Percentiles rank a stretch among this genome's conserved stretches.
phyloP scores from a whole-genome alignment of 2,888 invertebrate species.

The Baccha elongata region DNA sequence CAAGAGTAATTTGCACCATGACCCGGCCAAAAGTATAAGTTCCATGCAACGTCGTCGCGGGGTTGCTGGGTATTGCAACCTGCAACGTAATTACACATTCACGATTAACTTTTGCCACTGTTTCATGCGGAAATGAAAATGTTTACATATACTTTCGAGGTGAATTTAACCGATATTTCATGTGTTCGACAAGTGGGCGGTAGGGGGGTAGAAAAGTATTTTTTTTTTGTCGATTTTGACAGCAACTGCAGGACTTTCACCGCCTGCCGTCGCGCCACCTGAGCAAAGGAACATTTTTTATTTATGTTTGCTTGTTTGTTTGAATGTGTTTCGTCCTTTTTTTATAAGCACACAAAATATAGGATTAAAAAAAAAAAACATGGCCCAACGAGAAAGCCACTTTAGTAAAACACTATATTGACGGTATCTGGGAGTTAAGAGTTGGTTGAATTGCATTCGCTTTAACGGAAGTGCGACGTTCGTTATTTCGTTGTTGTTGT shows the following conservation, averaged over 20 bases:
- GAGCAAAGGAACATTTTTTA: slow-evolving; percentile 43
- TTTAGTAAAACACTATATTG: slow-evolving; percentile 47
- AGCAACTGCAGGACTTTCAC: slow-evolving; percentile 54
- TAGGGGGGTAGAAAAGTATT: not conserved
- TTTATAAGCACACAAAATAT: slow-evolving; percentile 15
- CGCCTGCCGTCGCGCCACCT: slow-evolving; percentile 10
- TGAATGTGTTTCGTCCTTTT: slow-evolving; percentile 33
- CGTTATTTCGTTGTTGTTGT: slow-evolving; percentile 5
- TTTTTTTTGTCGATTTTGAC: slow-evolving; percentile 48
- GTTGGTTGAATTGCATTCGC: slow-evolving; percentile 37
- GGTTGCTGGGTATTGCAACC: slow-evolving; percentile 25
- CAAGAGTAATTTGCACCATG: slow-evolving; percentile 56
- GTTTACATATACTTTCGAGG: slow-evolving; percentile 71
- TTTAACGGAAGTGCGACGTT: slow-evolving; percentile 3
- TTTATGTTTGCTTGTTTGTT: slow-evolving; percentile 44
- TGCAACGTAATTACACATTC: slow-evolving; percentile 70
- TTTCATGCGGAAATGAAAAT: slow-evolving; percentile 74
- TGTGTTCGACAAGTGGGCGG: slow-evolving; percentile 66
- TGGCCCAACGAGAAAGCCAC: slow-evolving; percentile 50
- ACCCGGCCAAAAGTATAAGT: slow-evolving; percentile 54
- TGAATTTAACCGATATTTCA: slow-evolving; percentile 72
- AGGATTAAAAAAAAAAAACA: slow-evolving; percentile 27
- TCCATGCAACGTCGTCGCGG: slow-evolving; percentile 40
- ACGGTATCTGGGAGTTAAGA: slow-evolving; percentile 20
- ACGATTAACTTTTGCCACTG: slow-evolving; percentile 73